Conservation (phyloP, 2,888 invertebrate genomes). For the Apamea crenata region DNA sequence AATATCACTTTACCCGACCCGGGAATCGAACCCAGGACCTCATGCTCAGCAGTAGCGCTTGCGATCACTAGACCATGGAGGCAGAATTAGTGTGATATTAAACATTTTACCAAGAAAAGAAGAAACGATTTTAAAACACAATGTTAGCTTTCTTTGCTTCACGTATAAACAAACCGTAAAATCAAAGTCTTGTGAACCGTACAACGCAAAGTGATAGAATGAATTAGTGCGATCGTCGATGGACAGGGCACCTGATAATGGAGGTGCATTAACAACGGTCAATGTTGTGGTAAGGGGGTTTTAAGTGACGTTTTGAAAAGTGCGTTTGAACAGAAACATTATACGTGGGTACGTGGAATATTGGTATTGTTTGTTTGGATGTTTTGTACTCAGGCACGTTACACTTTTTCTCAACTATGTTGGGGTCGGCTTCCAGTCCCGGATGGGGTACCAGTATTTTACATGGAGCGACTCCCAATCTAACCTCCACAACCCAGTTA, state of each 20-base stretch:
- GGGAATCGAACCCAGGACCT: not conserved
- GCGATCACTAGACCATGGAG: not conserved
- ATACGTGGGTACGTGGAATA: not conserved
- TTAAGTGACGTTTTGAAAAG: not conserved
- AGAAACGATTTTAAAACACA: not conserved
- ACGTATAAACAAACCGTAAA: slow-evolving; percentile 24
- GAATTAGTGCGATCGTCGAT: slow-evolving; percentile 31
- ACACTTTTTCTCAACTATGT: too few species aligned
- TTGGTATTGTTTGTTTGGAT: not conserved
- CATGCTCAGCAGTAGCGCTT: not conserved
- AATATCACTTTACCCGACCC: not conserved
- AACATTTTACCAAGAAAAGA: not conserved
- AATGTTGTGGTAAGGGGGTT: slow-evolving; percentile 22
- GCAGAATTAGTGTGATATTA: not conserved
- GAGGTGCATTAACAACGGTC: slow-evolving; percentile 41
- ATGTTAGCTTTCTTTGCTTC: not conserved
- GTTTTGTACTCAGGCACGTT: not conserved
- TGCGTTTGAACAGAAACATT: not conserved
- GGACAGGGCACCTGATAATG: slow-evolving; percentile 39
- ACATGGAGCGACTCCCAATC: too few species aligned
- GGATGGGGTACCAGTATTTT: too few species aligned
- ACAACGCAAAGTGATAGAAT: slow-evolving; percentile 32
- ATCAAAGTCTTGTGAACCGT: slow-evolving; percentile 19
- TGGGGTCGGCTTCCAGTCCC: too few species aligned
- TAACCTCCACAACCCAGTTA: too few species aligned